These are phyloP conservation scores for Styela plicata DNA, from an alignment of 23 tunicate genomes.

Conservation along the genomic window DNA sequence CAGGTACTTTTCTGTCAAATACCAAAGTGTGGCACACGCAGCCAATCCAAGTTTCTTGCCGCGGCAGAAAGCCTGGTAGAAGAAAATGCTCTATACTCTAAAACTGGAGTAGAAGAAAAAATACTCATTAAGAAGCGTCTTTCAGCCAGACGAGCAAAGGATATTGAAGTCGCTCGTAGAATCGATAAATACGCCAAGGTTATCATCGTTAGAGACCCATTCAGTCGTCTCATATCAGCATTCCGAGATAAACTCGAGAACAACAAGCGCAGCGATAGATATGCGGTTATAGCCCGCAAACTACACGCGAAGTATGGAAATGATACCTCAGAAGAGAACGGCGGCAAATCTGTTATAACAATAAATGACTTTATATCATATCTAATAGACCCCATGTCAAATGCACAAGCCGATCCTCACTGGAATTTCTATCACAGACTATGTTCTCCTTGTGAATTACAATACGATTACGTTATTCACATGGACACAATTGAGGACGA, in stretches of 20 bases:
- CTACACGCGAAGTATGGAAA: constrained; percentile 16
- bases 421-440: constrained; percentile 48
- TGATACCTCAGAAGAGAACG: neutral
- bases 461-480: constrained; percentile 53
- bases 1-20: constrained; percentile 21
- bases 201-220: constrained; percentile 23
- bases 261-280: constrained; percentile 3
- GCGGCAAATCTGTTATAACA: constrained; percentile 1
- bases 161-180: neutral
- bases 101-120: neutral
- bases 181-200: neutral
- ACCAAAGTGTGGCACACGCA: constrained; percentile 49
- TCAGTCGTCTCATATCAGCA: constrained; percentile 24
- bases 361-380: constrained; percentile 10
- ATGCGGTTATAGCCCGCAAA: neutral
- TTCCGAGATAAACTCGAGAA: constrained; percentile 16
- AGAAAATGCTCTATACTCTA: neutral
- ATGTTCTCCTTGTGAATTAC: constrained; percentile 63
- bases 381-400: neutral
- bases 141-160: constrained; percentile 3
- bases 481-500: constrained; percentile 48
- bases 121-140: constrained; percentile 13
- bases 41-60: constrained; percentile 32
- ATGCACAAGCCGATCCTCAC: constrained; percentile 31
- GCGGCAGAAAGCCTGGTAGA: constrained; percentile 1